Percentiles rank a stretch among this genome's conserved stretches.
phyloP scores from a whole-genome alignment of 92 coral and sea anemone genomes.

The Palythoa grandiflora region DNA sequence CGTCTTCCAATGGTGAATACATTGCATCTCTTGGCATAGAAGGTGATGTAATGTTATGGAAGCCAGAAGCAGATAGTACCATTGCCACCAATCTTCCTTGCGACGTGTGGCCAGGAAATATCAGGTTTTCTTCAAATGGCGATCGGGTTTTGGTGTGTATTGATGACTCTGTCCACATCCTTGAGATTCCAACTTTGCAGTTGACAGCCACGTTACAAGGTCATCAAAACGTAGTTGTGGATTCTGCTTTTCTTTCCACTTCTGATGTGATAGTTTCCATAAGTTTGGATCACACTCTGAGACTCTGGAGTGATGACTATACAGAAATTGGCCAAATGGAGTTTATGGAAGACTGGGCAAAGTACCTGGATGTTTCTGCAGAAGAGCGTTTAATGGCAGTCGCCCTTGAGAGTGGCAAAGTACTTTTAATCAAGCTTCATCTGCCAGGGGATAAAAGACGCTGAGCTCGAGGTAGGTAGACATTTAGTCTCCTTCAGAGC shows the following conservation, averaged over 20 bases:
- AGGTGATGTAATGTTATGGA: constrained; percentile 8
- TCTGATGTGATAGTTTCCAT: neutral
- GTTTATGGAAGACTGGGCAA: constrained; percentile 21
- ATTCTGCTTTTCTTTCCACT: neutral
- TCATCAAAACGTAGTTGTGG: neutral
- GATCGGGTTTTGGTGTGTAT: constrained; percentile 9
- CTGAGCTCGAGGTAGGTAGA: neutral
- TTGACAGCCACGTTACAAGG: constrained; percentile 8
- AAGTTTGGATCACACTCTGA: constrained; percentile 15
- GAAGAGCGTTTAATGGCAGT: neutral
- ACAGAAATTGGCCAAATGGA: constrained; percentile 23
- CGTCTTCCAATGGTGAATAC: neutral
- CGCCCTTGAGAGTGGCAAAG: constrained; percentile 26
- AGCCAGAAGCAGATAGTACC: constrained; percentile 20
- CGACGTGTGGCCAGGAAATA: neutral
- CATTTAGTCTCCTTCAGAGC: no score
- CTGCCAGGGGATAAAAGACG: neutral
- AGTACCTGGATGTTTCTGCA: neutral
- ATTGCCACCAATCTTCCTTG: neutral
- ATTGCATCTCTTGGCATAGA: neutral
- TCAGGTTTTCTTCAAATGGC: constrained; percentile 14
- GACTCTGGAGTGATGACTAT: constrained; percentile 9
- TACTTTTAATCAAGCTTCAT: constrained; percentile 2
- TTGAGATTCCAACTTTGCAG: constrained; percentile 5
- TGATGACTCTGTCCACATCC: constrained; percentile 1